Evolutionary conservation across 2,888 invertebrate species (phyloP).

Genomic region (Muschampia plurimacula): DNA sequence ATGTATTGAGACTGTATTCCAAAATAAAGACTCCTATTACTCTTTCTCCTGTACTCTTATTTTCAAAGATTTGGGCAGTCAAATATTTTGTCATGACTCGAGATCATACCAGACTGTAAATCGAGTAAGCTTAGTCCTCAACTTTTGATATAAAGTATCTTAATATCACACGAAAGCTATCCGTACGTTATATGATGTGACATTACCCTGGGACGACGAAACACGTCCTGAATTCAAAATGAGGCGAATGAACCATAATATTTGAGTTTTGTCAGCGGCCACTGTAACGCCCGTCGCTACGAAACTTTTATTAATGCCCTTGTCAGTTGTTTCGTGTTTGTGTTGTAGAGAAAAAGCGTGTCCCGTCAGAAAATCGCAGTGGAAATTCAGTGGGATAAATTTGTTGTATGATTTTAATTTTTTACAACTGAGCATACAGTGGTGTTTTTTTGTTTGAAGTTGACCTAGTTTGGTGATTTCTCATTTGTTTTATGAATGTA

Average conservation of each 20-base stretch:
- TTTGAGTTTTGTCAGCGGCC: conserved; percentile 57
- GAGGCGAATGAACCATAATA: conserved; percentile 62
- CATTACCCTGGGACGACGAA: conserved; percentile 50
- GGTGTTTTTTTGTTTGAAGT: neutral
- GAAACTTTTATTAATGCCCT: conserved; percentile 61
- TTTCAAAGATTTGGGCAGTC: neutral
- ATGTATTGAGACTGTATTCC: no score
- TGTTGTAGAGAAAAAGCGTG: conserved; percentile 47
- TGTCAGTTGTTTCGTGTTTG: conserved; percentile 55
- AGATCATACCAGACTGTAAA: conserved; percentile 7
- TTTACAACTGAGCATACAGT: neutral
- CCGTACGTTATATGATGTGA: conserved; percentile 48
- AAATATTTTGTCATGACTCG: conserved; percentile 16
- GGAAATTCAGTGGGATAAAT: conserved; percentile 15
- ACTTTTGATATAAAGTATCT: conserved; percentile 39
- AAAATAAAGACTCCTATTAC: no score
- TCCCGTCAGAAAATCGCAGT: conserved; percentile 24
- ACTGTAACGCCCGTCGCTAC: conserved; percentile 44
- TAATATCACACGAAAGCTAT: conserved; percentile 52
- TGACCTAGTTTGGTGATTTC: neutral
- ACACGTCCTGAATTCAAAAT: conserved; percentile 69
- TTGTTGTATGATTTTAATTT: conserved; percentile 25
- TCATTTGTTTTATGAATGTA: neutral
- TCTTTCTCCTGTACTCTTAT: neutral
- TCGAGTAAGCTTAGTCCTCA: conserved; percentile 20